A percentile compares a stretch with the other conserved stretches of the same genome.
Conservation (phyloP, 2,113 vertebrate species). For the Lasiurus cinereus region DNA sequence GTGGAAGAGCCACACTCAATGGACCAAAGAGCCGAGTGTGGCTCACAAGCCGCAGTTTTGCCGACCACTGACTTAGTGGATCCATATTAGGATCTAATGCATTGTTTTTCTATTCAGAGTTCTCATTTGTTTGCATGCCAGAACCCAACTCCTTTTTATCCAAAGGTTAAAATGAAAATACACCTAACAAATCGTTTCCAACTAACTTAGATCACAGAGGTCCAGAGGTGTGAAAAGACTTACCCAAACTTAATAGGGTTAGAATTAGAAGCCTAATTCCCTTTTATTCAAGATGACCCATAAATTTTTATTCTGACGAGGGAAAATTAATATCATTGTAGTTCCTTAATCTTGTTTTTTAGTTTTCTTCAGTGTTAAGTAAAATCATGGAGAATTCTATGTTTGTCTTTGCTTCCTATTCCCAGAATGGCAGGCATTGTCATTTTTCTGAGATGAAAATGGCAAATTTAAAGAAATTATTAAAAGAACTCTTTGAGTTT, state of each 20-base stretch:
- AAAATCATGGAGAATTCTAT: conserved; percentile 5
- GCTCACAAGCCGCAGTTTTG: no score
- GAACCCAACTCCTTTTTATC: neutral
- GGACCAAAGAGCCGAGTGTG: no score
- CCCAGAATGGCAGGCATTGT: neutral
- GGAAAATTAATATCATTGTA: neutral
- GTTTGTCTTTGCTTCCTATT: neutral
- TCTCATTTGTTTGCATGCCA: neutral
- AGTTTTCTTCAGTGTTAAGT: neutral
- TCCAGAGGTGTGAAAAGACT: neutral
- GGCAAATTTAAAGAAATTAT: neutral
- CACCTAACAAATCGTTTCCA: neutral
- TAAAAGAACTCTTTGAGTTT: neutral
- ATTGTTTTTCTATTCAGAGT: conserved; percentile 1
- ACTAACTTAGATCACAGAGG: neutral
- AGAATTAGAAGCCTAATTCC: neutral
- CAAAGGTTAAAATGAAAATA: neutral
- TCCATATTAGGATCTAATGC: neutral
- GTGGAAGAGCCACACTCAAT: no score
- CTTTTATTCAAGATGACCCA: neutral
- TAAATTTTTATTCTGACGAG: conserved; percentile 9
- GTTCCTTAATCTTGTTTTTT: neutral
- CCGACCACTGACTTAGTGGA: neutral
- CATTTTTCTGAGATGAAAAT: conserved; percentile 32
- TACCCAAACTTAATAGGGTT: neutral